Conservation (phyloP, 2,797 vertebrate genomes). For the Callimico goeldii region DNA sequence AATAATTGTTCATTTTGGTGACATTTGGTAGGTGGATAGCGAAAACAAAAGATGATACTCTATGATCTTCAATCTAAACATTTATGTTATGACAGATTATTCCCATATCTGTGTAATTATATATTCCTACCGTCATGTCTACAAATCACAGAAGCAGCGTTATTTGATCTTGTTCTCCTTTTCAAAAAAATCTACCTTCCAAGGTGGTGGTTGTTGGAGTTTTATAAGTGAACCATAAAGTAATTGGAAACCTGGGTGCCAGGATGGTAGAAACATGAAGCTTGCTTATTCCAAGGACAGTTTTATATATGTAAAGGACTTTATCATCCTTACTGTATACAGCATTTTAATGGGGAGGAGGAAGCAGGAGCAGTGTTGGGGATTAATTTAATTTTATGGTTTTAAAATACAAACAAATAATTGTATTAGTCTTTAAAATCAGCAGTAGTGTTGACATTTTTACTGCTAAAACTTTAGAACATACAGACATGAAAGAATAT, state of each 20-base stretch:
- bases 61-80: neutral
- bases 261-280: neutral
- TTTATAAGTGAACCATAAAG: neutral
- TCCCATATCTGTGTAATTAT: neutral
- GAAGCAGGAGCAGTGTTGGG: neutral
- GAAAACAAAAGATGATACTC: neutral
- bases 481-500: neutral
- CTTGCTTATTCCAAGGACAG: neutral
- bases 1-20: conserved; percentile 27
- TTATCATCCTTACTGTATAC: neutral
- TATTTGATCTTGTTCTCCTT: neutral
- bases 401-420: conserved; percentile 8
- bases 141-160: neutral
- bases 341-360: neutral
- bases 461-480: neutral
- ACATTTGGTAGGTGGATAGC: neutral
- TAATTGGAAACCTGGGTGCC: neutral
- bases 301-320: neutral
- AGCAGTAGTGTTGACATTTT: conserved; percentile 20
- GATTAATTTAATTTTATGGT: conserved; percentile 24
- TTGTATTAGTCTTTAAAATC: neutral
- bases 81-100: neutral
- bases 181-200: neutral
- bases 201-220: neutral
- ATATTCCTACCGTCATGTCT: neutral